Evolutionary conservation across 2,797 vertebrate species (phyloP).

Genomic region (Pseudocheirus occidentalis): DNA sequence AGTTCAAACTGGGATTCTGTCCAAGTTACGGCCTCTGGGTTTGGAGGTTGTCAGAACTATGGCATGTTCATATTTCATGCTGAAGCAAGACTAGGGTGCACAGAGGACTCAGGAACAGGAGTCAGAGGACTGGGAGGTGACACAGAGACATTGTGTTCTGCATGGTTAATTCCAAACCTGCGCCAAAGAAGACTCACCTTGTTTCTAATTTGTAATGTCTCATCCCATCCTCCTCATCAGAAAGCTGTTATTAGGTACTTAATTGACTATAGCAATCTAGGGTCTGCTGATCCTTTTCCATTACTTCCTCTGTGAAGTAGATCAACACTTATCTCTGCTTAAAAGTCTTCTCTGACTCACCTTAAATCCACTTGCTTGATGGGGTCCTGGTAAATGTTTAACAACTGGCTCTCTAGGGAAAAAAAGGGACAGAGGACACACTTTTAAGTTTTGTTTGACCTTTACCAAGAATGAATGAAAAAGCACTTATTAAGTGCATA

Average conservation of each 20-base stretch:
- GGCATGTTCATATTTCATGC: conserved; percentile 61
- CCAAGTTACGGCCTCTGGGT: conserved; percentile 62
- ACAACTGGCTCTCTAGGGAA: background rate
- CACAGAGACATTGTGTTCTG: conserved; percentile 57
- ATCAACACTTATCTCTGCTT: background rate
- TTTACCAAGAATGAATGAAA: background rate
- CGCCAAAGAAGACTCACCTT: conserved; percentile 29
- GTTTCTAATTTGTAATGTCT: conserved; percentile 34
- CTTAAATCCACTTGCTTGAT: background rate
- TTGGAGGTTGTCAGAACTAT: conserved; percentile 64
- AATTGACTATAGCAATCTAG: background rate
- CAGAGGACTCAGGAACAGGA: conserved; percentile 54
- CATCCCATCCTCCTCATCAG: conserved; percentile 29
- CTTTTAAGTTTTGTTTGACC: background rate
- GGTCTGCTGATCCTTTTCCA: background rate
- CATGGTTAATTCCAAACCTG: conserved; percentile 64
- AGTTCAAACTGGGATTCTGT: conserved; percentile 61
- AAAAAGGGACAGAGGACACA: background rate
- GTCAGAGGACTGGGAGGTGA: conserved; percentile 41
- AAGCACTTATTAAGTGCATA: background rate
- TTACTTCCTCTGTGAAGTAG: background rate
- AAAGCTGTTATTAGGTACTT: background rate
- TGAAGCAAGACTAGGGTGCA: conserved; percentile 61
- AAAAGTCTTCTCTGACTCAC: background rate
- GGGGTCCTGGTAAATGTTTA: background rate